Evolutionary conservation across 2,888 invertebrate genomes (phyloP), one percentile per base, ranked within the genome.

Genomic region (Plagiodera versicolora): DNA sequence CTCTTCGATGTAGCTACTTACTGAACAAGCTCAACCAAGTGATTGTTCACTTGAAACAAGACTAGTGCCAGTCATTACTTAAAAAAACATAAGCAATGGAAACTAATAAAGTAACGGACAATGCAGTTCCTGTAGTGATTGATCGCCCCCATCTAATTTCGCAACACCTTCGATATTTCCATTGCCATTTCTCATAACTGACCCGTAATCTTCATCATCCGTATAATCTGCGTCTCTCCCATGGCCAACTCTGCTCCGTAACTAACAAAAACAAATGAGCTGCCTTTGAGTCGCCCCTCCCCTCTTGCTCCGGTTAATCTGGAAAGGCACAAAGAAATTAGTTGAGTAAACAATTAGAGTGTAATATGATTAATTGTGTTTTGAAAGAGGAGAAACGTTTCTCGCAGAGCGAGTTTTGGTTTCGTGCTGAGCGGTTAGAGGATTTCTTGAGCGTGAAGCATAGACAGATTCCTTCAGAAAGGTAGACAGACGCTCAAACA

Each of bases 241-340:
- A 62, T 67, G 53, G 47, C 53, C 53, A 67, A 66, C 66, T 66
- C 70, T 70, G 71, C 64, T 65, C 70, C 72, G 71, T 71, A 67
- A 67, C 72, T 72, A 72, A 72, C 70, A 72, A 69, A 72, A 69
- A 72, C 72, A 70, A 70, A 72, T 72, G 72, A 72, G 68, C 64
- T 62, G 44, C 44, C 53, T 60, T 63, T 66, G 62, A 63, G 63
- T 53, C 61, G 58, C 63, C 39, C 39, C 64, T 67, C 59, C 67
- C 67, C 69, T 68, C 69, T 65, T 58, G 49, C 56, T 49, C 56
- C 56, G 59, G 67, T 65, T 61, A 65, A 63, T 69, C 66, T 61
- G 65, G 64, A 67, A 67, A 64, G 70, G 70, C 67, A 70, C 69
- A 70, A 71, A 72, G 67, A 63, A 67, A 73, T 73, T 71, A 67